These are phyloP conservation scores for Varroa destructor DNA, from an alignment of 1,140 invertebrate species.

Conservation along the genomic window DNA sequence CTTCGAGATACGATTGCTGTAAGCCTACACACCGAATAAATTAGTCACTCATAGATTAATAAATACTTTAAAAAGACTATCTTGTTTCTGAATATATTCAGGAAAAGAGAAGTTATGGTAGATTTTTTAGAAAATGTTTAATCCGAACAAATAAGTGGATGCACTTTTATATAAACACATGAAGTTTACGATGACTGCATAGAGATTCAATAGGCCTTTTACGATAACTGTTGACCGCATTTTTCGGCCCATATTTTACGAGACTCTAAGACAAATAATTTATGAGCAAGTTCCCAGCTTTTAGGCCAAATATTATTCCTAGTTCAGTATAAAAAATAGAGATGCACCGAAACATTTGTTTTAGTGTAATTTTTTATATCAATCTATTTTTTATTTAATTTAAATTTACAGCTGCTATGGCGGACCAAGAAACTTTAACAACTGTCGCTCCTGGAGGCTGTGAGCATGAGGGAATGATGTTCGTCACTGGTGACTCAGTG, in stretches of 20 bases:
- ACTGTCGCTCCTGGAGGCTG: slow-evolving; percentile 45
- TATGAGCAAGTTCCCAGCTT: slow-evolving; percentile 29
- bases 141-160: no score
- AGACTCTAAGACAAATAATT: slow-evolving; percentile 19
- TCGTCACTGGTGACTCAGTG: slow-evolving; percentile 52
- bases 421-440: slow-evolving; percentile 24
- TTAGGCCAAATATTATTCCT: slow-evolving; percentile 29
- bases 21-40: slow-evolving; percentile 33
- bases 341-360: not conserved
- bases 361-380: not conserved
- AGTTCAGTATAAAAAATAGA: slow-evolving; percentile 29
- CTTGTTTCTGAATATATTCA: no score
- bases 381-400: not conserved
- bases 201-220: no score
- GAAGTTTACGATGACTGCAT: no score
- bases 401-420: slow-evolving; percentile 11
- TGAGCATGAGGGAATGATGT: slow-evolving; percentile 54
- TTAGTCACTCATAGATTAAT: no score
- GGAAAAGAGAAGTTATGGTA: no score
- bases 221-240: no score
- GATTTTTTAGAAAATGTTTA: no score
- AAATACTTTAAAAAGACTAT: not conserved
- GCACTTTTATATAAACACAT: no score
- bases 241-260: no score
- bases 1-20: slow-evolving; percentile 48